Evolutionary conservation across 2,888 invertebrate genomes (phyloP).

Genomic region (Pristionchus arcanus): DNA sequence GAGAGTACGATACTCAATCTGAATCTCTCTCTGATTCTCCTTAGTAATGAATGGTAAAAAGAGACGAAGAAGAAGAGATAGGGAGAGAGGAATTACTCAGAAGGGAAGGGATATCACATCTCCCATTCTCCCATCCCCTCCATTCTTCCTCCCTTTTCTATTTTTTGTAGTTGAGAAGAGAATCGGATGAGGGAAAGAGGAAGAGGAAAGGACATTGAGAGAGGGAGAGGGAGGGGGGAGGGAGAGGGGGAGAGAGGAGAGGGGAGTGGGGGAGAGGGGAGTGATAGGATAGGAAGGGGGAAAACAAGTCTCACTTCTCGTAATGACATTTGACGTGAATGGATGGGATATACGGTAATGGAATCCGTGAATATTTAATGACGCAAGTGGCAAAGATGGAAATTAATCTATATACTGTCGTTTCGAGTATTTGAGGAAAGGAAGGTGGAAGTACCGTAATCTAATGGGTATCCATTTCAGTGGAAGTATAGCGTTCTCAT

Average conservation of each 20-base stretch:
- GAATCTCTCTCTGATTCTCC: slow-evolving; percentile 12
- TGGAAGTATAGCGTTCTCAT: slow-evolving; percentile 69
- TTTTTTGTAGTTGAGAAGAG: slow-evolving; percentile 32
- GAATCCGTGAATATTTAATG: slow-evolving; percentile 5
- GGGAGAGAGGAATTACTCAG: slow-evolving; percentile 32
- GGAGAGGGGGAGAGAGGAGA: not conserved
- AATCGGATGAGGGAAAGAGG: slow-evolving; percentile 7
- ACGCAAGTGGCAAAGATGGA: not conserved
- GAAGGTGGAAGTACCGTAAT: not conserved
- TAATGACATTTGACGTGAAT: slow-evolving; percentile 34
- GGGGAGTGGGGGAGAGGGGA: not conserved
- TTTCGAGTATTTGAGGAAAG: not conserved
- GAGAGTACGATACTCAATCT: slow-evolving; percentile 38
- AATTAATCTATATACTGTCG: not conserved
- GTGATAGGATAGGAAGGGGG: slow-evolving; percentile 19
- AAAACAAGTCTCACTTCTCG: slow-evolving; percentile 19
- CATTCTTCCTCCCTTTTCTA: not conserved
- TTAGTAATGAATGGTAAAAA: slow-evolving; percentile 24
- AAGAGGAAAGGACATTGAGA: not conserved
- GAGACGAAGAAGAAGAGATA: not conserved
- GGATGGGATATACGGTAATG: slow-evolving; percentile 16
- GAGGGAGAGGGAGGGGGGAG: not conserved
- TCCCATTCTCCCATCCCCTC: slow-evolving; percentile 20
- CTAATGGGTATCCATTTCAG: slow-evolving; percentile 59
- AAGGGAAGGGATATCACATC: slow-evolving; percentile 47